Evolutionary conservation across 1,140 invertebrate species (phyloP).

Genomic region (Melanaphis sacchari): DNA sequence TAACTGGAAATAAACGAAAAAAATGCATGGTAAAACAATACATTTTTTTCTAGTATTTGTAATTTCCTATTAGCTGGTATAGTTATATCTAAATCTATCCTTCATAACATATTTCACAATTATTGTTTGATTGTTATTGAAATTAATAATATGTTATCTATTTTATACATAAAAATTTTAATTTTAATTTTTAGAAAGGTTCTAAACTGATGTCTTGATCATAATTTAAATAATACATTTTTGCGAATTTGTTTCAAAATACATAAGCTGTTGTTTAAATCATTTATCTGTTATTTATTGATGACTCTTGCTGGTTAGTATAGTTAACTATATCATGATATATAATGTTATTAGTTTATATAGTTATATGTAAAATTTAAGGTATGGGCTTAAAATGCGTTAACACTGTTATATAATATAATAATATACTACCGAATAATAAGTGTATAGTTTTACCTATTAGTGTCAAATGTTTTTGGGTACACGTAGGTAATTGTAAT

Average conservation of each 20-base stretch:
- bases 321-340: not conserved
- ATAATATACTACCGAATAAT: not conserved
- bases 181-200: not conserved
- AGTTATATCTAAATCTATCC: not conserved
- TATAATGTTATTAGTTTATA: not conserved
- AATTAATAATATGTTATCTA: not conserved
- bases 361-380: not conserved
- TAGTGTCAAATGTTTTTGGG: not conserved
- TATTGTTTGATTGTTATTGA: not conserved
- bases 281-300: not conserved
- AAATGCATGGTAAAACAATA: not conserved
- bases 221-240: not conserved
- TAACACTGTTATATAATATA: not conserved
- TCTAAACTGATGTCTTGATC: not conserved
- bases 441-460: slow-evolving; percentile 1
- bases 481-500: not conserved
- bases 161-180: too few relatives aligned
- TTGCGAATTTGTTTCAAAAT: not conserved
- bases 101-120: not conserved
- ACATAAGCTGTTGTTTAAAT: not conserved
- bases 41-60: not conserved
- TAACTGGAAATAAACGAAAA: not conserved
- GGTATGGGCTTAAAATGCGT: not conserved
- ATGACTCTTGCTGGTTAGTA: not conserved
- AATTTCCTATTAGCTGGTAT: too few relatives aligned